These are phyloP conservation scores for Himalopsyche phryganea DNA, from an alignment of 1,140 invertebrate genomes.

Conservation along the genomic window DNA sequence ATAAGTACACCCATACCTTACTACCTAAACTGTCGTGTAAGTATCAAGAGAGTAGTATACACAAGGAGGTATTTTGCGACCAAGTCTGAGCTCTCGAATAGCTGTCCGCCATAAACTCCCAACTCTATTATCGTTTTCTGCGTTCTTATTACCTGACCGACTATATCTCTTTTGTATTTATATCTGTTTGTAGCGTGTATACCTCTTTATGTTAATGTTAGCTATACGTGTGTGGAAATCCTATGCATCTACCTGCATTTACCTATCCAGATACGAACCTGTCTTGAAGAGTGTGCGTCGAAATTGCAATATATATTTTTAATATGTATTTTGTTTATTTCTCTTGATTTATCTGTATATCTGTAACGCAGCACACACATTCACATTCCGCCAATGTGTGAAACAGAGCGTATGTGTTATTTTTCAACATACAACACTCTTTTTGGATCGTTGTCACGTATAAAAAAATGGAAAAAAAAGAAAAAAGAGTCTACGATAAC, in stretches of 20 bases:
- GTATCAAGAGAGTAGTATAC: slow-evolving; percentile 18
- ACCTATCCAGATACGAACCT: slow-evolving; percentile 14
- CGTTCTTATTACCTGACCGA: slow-evolving; percentile 34
- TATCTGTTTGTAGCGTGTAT: slow-evolving; percentile 17
- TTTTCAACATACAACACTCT: too few species aligned
- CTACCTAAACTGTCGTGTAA: slow-evolving; percentile 27
- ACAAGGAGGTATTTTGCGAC: slow-evolving; percentile 23
- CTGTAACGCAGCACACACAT: too few species aligned
- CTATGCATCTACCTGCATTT: slow-evolving; percentile 31
- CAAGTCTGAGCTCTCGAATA: slow-evolving; percentile 13
- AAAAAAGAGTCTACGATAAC: too few species aligned
- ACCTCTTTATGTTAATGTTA: slow-evolving; percentile 13
- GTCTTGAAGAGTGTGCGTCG: background rate
- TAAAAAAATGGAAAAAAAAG: too few species aligned
- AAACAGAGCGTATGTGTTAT: background rate
- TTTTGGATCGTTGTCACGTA: too few species aligned
- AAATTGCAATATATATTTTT: background rate
- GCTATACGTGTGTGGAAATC: slow-evolving; percentile 18
- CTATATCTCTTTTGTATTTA: slow-evolving; percentile 32
- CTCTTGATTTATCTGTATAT: too few species aligned
- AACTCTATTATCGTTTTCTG: slow-evolving; percentile 35
- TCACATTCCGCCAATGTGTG: background rate
- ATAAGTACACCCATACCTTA: slow-evolving; percentile 31
- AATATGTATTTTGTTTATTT: too few species aligned
- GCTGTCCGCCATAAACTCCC: slow-evolving; percentile 31